These are phyloP conservation scores for Bacillus rossius DNA, from an alignment of 1,140 invertebrate species.

Conservation along the genomic window DNA sequence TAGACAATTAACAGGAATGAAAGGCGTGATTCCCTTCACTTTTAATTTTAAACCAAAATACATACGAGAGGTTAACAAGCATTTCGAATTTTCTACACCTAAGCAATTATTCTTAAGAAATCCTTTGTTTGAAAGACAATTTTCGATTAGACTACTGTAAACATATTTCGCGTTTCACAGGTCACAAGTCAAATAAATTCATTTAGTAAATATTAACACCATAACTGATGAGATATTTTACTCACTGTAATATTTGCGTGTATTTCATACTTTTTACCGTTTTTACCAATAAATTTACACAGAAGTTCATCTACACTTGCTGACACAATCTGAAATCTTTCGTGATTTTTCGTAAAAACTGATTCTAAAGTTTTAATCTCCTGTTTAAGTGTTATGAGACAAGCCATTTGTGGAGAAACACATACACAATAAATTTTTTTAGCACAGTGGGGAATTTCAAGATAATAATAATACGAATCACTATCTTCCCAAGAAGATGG, in stretches of 20 bases:
- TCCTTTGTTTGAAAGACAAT: too few species aligned
- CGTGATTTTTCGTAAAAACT: slow-evolving; percentile 92
- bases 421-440: slow-evolving; percentile 5
- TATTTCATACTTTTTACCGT: slow-evolving; percentile 93
- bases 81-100: too few species aligned
- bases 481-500: slow-evolving; percentile 37
- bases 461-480: slow-evolving; percentile 30
- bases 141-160: too few species aligned
- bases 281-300: slow-evolving; percentile 92
- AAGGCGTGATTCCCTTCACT: too few species aligned
- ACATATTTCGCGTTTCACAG: too few species aligned
- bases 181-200: too few species aligned
- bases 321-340: slow-evolving; percentile 94
- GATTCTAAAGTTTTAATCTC: slow-evolving; percentile 95
- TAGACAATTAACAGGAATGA: too few species aligned
- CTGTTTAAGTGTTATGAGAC: slow-evolving; percentile 94
- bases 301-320: slow-evolving; percentile 97
- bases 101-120: too few species aligned
- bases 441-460: background rate
- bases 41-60: too few species aligned
- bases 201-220: too few species aligned
- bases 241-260: slow-evolving; percentile 97
- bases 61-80: too few species aligned
- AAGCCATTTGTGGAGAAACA: slow-evolving; percentile 74
- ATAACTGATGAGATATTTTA: slow-evolving; percentile 31